A percentile compares a stretch with the other conserved stretches of the same genome.
These are phyloP conservation scores for Mystacornis crossleyi DNA, from an alignment of 2,113 vertebrate species.

Conservation along the genomic window DNA sequence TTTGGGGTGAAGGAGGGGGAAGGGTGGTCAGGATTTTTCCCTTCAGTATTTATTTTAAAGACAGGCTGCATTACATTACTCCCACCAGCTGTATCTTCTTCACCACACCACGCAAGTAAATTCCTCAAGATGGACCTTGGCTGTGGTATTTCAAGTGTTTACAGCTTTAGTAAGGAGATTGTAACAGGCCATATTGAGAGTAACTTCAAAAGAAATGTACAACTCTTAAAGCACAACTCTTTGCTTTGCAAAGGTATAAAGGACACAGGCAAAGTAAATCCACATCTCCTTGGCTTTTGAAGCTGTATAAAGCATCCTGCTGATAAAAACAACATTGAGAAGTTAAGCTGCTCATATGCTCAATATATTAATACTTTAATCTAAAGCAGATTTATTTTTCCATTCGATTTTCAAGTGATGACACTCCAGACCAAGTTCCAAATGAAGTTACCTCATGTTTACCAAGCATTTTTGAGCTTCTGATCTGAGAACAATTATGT, in stretches of 20 bases:
- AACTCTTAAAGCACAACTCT: neutral
- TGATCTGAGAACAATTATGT: neutral
- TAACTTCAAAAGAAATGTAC: neutral
- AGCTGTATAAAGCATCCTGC: constrained; percentile 37
- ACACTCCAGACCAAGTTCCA: neutral
- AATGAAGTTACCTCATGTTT: neutral
- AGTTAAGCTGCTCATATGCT: constrained; percentile 30
- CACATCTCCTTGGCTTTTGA: neutral
- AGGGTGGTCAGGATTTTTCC: neutral
- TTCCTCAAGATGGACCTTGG: neutral
- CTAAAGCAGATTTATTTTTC: constrained; percentile 60
- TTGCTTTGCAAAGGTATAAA: neutral
- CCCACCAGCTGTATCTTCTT: neutral
- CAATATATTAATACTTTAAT: constrained; percentile 35
- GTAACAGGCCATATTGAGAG: neutral
- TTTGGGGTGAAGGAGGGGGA: neutral
- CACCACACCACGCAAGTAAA: neutral
- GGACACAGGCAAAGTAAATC: constrained; percentile 3
- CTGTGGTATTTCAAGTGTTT: neutral
- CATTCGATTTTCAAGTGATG: constrained; percentile 23
- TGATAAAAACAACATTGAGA: constrained; percentile 36
- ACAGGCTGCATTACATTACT: neutral
- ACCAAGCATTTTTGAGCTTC: neutral
- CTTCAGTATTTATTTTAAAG: neutral
- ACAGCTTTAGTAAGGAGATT: neutral